Percentiles rank a stretch among this genome's conserved stretches.
Evolutionary conservation across 2,113 vertebrate genomes (phyloP).

Genomic region (Actenoides lindsayi): DNA sequence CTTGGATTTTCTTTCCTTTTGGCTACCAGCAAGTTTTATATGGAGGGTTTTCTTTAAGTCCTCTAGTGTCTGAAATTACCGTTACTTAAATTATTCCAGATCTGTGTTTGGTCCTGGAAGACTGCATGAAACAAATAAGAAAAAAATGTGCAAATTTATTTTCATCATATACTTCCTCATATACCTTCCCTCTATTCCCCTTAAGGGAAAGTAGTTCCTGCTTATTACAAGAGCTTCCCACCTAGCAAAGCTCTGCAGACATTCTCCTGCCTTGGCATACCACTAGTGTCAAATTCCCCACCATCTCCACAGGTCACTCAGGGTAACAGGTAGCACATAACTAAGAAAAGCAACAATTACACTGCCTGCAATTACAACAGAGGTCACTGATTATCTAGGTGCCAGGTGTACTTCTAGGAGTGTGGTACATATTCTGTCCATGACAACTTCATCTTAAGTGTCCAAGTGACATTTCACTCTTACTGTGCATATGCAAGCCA

Average conservation of each 20-base stretch:
- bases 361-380: background rate
- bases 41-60: background rate
- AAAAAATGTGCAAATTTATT: background rate
- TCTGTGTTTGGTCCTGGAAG: background rate
- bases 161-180: background rate
- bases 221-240: background rate
- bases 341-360: background rate
- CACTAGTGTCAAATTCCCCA: background rate
- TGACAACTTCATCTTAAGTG: background rate
- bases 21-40: background rate
- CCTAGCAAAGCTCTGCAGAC: background rate
- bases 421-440: background rate
- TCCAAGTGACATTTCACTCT: background rate
- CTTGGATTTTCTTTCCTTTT: background rate
- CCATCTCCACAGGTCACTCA: background rate
- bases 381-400: background rate
- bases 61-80: background rate
- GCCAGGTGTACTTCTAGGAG: background rate
- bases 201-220: background rate
- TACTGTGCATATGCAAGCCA: background rate
- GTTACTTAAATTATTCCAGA: background rate
- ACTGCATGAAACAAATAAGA: background rate
- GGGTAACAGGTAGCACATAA: background rate
- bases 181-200: background rate
- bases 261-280: background rate